Evolutionary conservation across 2,797 vertebrate species (phyloP), one percentile per base, ranked within the genome.

Genomic region (Clarias pachynema): DNA sequence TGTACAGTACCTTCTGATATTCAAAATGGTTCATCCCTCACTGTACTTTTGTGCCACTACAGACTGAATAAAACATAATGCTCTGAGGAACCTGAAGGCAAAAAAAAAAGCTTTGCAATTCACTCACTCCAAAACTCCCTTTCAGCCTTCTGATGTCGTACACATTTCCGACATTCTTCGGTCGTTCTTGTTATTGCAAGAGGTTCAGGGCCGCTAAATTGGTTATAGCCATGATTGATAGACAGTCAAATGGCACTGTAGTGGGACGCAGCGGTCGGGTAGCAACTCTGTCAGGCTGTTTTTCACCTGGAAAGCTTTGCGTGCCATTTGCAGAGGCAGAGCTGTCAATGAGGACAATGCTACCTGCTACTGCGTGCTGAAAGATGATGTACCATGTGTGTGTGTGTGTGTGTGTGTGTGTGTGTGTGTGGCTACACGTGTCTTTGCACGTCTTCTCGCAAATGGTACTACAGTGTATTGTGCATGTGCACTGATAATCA

Each of bases 221-320:
- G 83, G 59, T 81, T 82, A 82, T 82, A 86, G 87, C 79, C 85
- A 60, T 8, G 16, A 80, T 26, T 92, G 92, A 93, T 89, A 93
- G 91, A 91, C 91, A 91, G 82, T 88, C 75, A 59, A 84, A 84
- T 90, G 73, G 84, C 84, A 53, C 80, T 80, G 86, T 79, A 84
- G 86, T 90, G 89, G 89, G 89, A 92, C 90, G 89, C 89, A 87
- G 90, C 91, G 85, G 88, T 81, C 73, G 85, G 87, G 82, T 90
- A 90, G 93, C 91, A 90, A 90, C 86, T 91, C 86, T 93, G 88
- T 88, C 86, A 89, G 91, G 91, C 89, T 90, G 88, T 89, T 87
- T 87, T 84, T 89, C 88, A 79, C 60, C 84, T 69, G 83, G 89
- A 88, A 91, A 89, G 86, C 91, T 89, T 88, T 78, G 57, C 80